Base-by-base conservation (phyloP, 2,888 invertebrate species). In the Ophonus ardosiacus region DNA sequence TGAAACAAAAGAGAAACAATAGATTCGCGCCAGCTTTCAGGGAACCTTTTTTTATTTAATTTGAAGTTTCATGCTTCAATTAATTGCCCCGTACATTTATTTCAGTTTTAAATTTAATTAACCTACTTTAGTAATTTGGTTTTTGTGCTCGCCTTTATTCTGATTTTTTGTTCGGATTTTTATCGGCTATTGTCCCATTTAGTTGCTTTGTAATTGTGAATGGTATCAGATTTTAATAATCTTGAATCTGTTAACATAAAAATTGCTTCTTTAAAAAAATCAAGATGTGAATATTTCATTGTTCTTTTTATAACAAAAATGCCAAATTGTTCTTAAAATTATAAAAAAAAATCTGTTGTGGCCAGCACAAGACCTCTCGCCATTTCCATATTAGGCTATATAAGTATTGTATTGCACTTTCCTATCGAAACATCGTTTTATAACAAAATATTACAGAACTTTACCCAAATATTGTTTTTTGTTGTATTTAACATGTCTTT, bases 1-100 rank as follows among this genome's bases (percentile, higher is more conserved):
- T 63, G 63, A 63, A 68, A 68, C 68, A 68, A 68, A 68, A 68
- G 68, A 68, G 68, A 68, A 68, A 68, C 68, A 68, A 74, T 74
- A 74, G 40, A 74, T 74, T 40, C 43, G 40, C 40, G 40, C 17
- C 40, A 18, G 71, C 43, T 74, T 43, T 74, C 71, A 74, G 0
- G 10, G n/a, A n/a, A 74, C 51, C 43, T 74, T 74, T 74, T 31
- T 74, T 43, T 43, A 74, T 74, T 74, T 43, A 43, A 74, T 74
- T 74, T 74, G 18, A 74, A 74, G 71, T 74, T 74, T 74, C 8
- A 74, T 74, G 71, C 43, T 74, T 74, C 71, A 43, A 43, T 40
- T 43, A 43, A 74, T 74, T 74, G 43, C 43, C 17, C 13, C 63
- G 71, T 43, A 18, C 71, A 43, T 43, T 74, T 74, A 74, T 74